These are phyloP conservation scores for Brachynemurus nebulosus DNA, from an alignment of 2,888 invertebrate species.

Conservation along the genomic window DNA sequence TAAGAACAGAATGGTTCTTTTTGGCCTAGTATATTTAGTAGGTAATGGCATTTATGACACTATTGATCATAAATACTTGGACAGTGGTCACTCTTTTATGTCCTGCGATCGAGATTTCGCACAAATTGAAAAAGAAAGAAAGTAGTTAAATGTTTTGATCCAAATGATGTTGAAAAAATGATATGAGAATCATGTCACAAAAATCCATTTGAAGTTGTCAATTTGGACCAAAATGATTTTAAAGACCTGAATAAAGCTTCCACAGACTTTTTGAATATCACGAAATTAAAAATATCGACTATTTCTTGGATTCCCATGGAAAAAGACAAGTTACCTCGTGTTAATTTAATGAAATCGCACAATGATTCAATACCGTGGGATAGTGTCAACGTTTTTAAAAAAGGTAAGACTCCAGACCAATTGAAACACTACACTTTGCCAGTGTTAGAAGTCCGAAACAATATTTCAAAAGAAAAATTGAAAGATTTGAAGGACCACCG, in stretches of 20 bases:
- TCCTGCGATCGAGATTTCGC: conserved; percentile 17
- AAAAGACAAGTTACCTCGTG: not conserved
- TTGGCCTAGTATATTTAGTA: not conserved
- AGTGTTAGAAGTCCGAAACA: no score
- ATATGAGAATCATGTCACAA: conserved; percentile 13
- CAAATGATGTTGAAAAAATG: conserved; percentile 13
- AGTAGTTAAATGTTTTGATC: conserved; percentile 8
- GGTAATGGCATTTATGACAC: conserved; percentile 12
- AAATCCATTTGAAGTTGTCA: conserved; percentile 12
- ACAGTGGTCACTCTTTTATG: conserved; percentile 17
- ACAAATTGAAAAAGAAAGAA: conserved; percentile 17
- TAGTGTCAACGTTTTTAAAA: no score
- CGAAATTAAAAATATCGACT: conserved; percentile 13
- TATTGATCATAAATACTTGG: conserved; percentile 15
- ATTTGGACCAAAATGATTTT: conserved; percentile 13
- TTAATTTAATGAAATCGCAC: not conserved
- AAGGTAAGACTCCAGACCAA: no score
- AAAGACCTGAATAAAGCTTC: conserved; percentile 14
- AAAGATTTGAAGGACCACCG: not conserved
- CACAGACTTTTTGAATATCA: conserved; percentile 13
- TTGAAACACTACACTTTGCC: no score
- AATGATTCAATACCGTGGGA: no score
- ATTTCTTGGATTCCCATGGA: conserved; percentile 13
- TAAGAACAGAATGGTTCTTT: not conserved
- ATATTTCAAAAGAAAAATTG: not conserved